phyloP scores from a whole-genome alignment of 2,888 invertebrate species.

The Pyrrhia umbra region DNA sequence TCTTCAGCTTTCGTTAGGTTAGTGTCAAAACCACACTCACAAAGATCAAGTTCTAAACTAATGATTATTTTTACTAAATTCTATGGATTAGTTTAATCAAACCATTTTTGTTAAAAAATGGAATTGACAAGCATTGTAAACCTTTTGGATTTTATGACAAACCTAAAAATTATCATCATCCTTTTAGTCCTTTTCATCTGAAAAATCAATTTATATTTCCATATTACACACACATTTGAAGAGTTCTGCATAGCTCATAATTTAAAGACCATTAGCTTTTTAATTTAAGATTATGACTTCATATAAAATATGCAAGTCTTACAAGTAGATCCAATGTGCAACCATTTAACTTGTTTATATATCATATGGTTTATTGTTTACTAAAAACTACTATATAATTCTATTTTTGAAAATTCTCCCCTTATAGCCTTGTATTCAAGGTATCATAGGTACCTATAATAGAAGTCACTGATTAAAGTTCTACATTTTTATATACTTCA shows the following conservation, averaged over 20 bases:
- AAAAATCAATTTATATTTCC: constrained; percentile 68
- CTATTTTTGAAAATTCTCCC: no score
- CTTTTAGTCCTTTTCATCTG: constrained; percentile 85
- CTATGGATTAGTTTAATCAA: constrained; percentile 25
- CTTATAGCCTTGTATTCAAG: no score
- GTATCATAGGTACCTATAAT: neutral
- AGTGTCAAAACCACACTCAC: constrained; percentile 30
- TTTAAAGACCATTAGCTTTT: no score
- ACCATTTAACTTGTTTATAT: neutral
- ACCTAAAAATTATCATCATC: constrained; percentile 78
- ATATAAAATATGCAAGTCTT: no score
- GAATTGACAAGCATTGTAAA: constrained; percentile 21
- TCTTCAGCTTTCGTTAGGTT: constrained; percentile 10
- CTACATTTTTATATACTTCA: neutral
- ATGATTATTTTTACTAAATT: constrained; percentile 12
- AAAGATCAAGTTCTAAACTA: constrained; percentile 11
- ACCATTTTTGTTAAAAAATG: constrained; percentile 9
- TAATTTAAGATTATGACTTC: no score
- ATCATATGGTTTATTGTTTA: neutral
- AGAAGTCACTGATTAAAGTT: neutral
- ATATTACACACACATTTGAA: constrained; percentile 11
- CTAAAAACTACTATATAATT: no score
- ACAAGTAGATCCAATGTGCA: neutral
- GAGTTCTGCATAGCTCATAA: neutral
- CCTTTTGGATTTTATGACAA: constrained; percentile 40